These are phyloP conservation scores for Noctilio leporinus DNA, from an alignment of 2,113 vertebrate species.

Conservation along the genomic window DNA sequence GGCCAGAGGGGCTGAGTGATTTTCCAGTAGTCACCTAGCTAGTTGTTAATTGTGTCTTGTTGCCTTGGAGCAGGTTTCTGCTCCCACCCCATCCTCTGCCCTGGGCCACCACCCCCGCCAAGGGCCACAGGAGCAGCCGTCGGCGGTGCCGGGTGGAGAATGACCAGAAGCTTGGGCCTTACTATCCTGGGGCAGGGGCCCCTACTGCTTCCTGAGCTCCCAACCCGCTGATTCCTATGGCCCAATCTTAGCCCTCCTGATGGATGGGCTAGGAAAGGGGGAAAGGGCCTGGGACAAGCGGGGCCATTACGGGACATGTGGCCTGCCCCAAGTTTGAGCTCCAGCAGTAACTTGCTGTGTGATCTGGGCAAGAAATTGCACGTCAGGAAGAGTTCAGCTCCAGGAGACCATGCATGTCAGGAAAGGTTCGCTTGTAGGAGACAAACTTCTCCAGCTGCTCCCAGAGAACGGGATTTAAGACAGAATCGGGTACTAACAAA, in stretches of 20 bases:
- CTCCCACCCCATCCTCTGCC: not conserved
- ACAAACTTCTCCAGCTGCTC: not conserved
- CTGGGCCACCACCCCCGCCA: not conserved
- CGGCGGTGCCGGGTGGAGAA: too few species aligned
- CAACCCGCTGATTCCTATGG: not conserved
- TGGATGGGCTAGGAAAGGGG: fast-evolving
- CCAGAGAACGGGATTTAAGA: not conserved
- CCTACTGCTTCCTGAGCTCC: not conserved
- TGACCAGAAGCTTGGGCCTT: not conserved
- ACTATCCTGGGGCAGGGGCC: not conserved
- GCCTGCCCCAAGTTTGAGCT: not conserved
- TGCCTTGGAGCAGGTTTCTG: not conserved
- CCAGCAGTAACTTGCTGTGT: not conserved
- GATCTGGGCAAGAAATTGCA: not conserved
- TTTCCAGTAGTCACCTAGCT: not conserved
- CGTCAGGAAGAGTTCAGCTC: not conserved
- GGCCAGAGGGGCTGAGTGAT: not conserved
- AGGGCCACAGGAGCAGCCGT: not conserved
- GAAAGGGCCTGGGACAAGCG: not conserved
- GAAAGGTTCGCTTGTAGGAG: not conserved
- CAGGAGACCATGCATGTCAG: not conserved
- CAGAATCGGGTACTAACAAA: not conserved
- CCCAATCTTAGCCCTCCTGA: not conserved
- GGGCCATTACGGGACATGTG: too few species aligned
- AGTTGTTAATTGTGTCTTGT: not conserved